Conservation (phyloP, 2,888 invertebrate species). For the Laothoe populi region DNA sequence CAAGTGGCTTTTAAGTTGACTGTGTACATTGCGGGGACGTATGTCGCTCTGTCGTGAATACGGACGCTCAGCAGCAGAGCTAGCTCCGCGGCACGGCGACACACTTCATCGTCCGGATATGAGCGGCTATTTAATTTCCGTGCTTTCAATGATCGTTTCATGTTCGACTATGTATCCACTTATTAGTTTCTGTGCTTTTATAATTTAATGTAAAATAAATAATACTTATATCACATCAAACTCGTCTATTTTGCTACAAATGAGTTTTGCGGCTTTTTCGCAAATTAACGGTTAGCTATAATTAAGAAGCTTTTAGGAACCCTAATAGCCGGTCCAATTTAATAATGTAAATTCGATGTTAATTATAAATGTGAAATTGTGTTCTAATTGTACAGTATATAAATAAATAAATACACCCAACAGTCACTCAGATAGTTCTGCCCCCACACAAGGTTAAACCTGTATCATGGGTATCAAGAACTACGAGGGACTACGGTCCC, state of each 20-base stretch:
- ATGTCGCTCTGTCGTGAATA: neutral
- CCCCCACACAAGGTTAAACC: too few species aligned
- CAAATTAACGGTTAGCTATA: conserved; percentile 20
- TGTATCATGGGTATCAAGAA: too few species aligned
- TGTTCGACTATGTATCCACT: conserved; percentile 60
- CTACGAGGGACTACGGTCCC: too few species aligned
- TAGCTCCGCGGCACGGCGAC: conserved; percentile 36
- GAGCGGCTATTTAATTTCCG: conserved; percentile 83
- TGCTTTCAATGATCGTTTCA: conserved; percentile 72
- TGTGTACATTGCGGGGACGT: neutral
- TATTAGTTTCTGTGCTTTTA: conserved; percentile 53
- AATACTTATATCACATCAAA: conserved; percentile 41
- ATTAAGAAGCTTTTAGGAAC: conserved; percentile 21
- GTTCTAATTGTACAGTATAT: neutral
- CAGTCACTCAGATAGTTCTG: too few species aligned
- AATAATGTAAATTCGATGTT: neutral
- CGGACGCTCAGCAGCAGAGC: neutral
- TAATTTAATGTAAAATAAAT: conserved; percentile 22
- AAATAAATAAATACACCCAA: too few species aligned
- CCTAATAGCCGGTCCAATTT: conserved; percentile 11
- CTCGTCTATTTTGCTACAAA: conserved; percentile 10
- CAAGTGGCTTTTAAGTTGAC: too few species aligned
- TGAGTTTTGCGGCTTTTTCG: conserved; percentile 26
- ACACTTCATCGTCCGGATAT: conserved; percentile 70
- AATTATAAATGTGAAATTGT: conserved; percentile 2